phyloP scores from a whole-genome alignment of 2,797 vertebrate species.

The Myotis findleyi region DNA sequence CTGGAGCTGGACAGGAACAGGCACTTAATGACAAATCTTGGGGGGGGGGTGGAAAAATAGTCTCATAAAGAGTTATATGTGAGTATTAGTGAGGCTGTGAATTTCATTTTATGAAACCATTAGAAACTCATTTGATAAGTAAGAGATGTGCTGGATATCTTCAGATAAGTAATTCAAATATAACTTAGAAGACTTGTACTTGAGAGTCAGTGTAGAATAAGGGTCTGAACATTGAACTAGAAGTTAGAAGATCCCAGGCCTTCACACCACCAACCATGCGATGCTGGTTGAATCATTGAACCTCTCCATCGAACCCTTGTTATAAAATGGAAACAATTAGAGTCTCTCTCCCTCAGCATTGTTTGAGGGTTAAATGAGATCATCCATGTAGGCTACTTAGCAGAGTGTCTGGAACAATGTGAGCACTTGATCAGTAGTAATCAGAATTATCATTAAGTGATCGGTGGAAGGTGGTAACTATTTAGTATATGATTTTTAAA shows the following conservation, averaged over 20 bases:
- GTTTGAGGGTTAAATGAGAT: not conserved
- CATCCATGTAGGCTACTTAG: not conserved
- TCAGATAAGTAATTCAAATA: not conserved
- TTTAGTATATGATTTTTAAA: not conserved
- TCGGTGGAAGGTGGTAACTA: not conserved
- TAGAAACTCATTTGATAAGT: conserved; percentile 5
- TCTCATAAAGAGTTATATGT: not conserved
- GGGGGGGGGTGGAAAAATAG: not conserved
- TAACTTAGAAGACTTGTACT: not conserved
- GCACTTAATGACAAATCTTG: not conserved
- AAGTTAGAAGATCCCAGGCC: not conserved
- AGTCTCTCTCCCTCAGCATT: not conserved
- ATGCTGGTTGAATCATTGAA: not conserved
- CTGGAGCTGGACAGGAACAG: not conserved
- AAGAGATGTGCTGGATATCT: not conserved
- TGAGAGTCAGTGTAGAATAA: not conserved
- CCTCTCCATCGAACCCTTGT: not conserved
- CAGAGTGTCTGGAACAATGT: not conserved
- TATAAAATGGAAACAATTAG: not conserved
- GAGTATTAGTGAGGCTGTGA: not conserved
- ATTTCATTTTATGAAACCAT: not conserved
- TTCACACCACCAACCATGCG: not conserved
- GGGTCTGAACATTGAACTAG: not conserved
- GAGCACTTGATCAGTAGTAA: not conserved
- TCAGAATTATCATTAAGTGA: not conserved